phyloP scores from a whole-genome alignment of 2,888 invertebrate species.

The Anodontia alba region DNA sequence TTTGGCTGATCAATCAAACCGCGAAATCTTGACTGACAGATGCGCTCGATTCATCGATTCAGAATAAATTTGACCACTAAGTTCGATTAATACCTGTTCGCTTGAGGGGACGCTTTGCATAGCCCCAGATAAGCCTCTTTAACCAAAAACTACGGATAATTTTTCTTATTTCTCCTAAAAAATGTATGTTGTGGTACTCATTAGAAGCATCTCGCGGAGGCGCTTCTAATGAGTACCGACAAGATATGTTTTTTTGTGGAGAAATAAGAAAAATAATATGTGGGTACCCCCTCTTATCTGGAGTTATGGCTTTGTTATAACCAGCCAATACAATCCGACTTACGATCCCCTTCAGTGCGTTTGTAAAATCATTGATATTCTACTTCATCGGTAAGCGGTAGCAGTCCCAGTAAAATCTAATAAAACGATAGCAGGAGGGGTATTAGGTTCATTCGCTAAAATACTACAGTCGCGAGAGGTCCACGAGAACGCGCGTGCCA shows the following conservation, averaged over 20 bases:
- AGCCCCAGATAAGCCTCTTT: too few species aligned
- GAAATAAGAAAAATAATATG: too few species aligned
- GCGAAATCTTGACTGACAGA: conserved; percentile 33
- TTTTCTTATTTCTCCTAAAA: too few species aligned
- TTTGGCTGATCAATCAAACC: conserved; percentile 2
- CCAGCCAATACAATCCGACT: conserved; percentile 28
- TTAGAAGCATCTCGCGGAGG: too few species aligned
- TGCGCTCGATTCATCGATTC: conserved; percentile 23
- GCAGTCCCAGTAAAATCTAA: conserved; percentile 6
- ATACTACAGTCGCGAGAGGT: conserved; percentile 33
- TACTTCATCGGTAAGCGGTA: neutral
- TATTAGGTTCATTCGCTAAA: conserved; percentile 18
- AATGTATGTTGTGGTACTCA: too few species aligned
- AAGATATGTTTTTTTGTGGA: too few species aligned
- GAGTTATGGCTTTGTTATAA: too few species aligned
- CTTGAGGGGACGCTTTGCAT: conserved; percentile 34
- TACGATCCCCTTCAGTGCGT: neutral
- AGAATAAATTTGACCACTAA: conserved; percentile 40
- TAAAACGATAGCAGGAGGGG: conserved; percentile 13
- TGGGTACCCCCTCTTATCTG: too few species aligned
- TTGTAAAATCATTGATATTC: neutral
- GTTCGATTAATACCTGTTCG: conserved; percentile 36
- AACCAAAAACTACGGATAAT: too few species aligned
- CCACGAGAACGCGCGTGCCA: conserved; percentile 58
- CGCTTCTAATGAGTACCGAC: too few species aligned